Percentiles rank a stretch among this genome's conserved stretches.
Evolutionary conservation across 2,888 invertebrate species (phyloP).

Genomic region (Folsomia manolachei): DNA sequence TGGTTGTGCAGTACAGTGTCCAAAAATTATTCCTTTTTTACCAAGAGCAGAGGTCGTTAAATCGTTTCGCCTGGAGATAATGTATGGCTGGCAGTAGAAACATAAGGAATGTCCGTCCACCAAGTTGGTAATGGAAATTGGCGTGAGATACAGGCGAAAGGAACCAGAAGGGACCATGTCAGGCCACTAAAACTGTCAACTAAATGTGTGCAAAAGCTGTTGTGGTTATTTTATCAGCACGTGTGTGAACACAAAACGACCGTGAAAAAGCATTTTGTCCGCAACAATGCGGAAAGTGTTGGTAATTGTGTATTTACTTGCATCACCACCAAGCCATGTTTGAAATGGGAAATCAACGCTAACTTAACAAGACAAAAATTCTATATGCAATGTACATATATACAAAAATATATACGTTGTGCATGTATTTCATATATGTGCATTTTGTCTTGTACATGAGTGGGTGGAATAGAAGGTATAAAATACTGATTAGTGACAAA

Average conservation of each 20-base stretch:
- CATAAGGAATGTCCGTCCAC: conserved; percentile 18
- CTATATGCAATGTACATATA: too few species aligned
- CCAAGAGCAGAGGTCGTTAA: conserved; percentile 10
- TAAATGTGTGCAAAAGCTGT: conserved; percentile 10
- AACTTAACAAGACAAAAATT: too few species aligned
- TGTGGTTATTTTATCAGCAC: conserved; percentile 21
- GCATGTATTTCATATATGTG: too few species aligned
- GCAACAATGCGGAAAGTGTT: background rate
- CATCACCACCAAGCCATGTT: too few species aligned
- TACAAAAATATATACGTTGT: too few species aligned
- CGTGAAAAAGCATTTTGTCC: background rate
- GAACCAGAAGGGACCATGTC: background rate
- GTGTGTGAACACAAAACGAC: conserved; percentile 12
- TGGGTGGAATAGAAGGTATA: too few species aligned
- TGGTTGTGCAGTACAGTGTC: background rate
- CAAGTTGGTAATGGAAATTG: conserved; percentile 12
- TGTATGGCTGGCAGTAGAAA: conserved; percentile 1
- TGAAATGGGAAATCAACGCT: too few species aligned
- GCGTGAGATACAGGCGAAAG: conserved; percentile 5
- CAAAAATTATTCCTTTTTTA: background rate
- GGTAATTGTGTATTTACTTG: background rate
- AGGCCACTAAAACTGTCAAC: conserved; percentile 20
- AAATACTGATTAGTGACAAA: too few species aligned
- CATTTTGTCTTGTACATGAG: too few species aligned
- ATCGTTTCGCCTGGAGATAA: conserved; percentile 10